Evolutionary conservation across 1,140 invertebrate genomes (phyloP).

Genomic region (Sycophila sp.): DNA sequence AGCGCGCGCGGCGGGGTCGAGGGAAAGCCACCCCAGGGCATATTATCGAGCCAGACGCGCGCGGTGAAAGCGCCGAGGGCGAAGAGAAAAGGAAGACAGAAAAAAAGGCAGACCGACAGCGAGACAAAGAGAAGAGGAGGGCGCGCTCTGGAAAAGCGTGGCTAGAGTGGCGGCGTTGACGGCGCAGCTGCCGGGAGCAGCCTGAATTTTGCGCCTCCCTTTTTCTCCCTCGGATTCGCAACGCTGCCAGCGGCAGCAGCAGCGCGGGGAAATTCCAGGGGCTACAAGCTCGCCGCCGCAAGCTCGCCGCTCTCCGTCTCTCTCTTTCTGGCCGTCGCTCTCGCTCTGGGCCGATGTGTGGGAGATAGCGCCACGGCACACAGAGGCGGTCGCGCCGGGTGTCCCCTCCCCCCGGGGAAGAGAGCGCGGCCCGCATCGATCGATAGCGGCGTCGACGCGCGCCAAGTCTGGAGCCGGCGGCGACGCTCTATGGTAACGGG

Average conservation of each 20-base stretch:
- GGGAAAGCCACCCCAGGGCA: constrained; percentile 35
- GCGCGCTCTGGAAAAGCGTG: constrained; percentile 40
- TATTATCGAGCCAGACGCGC: constrained; percentile 55
- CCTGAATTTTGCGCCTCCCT: constrained; percentile 47
- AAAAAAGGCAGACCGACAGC: constrained; percentile 13
- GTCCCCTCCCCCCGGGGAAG: constrained; percentile 6
- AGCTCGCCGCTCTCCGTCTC: constrained; percentile 1
- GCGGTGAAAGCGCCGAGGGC: constrained; percentile 50
- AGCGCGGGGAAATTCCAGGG: constrained; percentile 2
- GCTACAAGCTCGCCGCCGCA: constrained; percentile 1
- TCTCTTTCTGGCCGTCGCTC: constrained; percentile 7
- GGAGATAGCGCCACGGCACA: not conserved
- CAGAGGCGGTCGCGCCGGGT: constrained; percentile 3
- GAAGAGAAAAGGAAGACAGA: constrained; percentile 9
- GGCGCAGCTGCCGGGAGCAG: constrained; percentile 48
- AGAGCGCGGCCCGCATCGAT: not conserved
- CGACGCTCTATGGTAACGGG: not conserved
- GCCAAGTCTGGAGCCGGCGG: not conserved
- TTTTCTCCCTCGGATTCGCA: constrained; percentile 10
- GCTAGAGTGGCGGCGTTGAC: constrained; percentile 31
- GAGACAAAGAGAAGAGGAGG: not conserved
- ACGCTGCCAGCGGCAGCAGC: not conserved
- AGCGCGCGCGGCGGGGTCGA: not conserved
- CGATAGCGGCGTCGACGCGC: not conserved
- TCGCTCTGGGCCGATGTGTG: not conserved